Evolutionary conservation across 1,140 invertebrate genomes (phyloP), one percentile per base, ranked within the genome.

Genomic region (Drosophila athabasca): DNA sequence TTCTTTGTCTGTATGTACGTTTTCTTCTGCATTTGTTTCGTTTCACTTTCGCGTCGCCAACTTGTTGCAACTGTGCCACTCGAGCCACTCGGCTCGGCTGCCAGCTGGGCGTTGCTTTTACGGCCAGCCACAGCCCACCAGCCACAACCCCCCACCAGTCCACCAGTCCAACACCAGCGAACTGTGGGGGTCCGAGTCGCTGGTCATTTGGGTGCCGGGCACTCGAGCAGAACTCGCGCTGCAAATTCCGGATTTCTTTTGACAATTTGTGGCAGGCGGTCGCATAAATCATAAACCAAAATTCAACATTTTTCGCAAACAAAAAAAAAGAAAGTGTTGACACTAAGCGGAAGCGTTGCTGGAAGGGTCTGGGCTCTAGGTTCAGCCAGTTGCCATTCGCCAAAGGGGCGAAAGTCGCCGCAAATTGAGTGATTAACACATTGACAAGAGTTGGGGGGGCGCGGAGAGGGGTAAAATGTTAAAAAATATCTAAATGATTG

Each of bases 1-100:
- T 59, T 44, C 46, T 29, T 57, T 24, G 43, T 26, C 24, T 31
- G 58, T 44, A 9, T 31, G 24, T 59, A 19, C 17, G 17, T 46
- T 26, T 39, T 5, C 50, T 49, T 82, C 70, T 73, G 76, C 76
- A 58, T 51, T 76, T 29, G 67, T 66, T 69, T 74, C 72, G 82
- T 59, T 87, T 78, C 43, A 87, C 81, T 85, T 82, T 87, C 74
- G 65, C 73, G 58, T 57, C 48, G 68, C 57, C 62, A 75, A 77
- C 69, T 87, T 68, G 81, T 82, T 85, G 80, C 76, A 87, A 88
- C 60, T 85, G 82, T 80, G 78, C 78, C 78, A 72, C 55, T 71
- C 66, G 64, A 80, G 50, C 61, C 71, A 46, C 44, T 55, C 55
- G 39, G 29, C 44, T 55, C 60, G 39, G 29, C 31, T 11, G 22